These are phyloP conservation scores for Galago senegalensis DNA, from an alignment of 2,797 vertebrate species.

Conservation along the genomic window DNA sequence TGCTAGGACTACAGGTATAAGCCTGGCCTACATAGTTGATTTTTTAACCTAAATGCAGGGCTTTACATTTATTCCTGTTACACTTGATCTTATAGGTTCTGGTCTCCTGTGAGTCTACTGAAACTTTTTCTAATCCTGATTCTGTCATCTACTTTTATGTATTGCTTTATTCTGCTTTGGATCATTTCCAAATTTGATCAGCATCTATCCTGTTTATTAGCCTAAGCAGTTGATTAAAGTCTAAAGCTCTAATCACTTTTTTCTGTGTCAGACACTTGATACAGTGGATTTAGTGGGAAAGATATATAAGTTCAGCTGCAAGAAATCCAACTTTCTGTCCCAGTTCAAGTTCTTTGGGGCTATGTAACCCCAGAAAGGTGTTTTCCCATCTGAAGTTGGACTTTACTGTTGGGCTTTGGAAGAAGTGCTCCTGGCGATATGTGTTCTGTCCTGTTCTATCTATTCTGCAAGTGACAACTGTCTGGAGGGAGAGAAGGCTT, in stretches of 20 bases:
- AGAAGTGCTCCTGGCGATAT: background rate
- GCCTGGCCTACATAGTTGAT: too few relatives aligned
- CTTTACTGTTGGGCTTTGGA: background rate
- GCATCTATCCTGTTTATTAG: background rate
- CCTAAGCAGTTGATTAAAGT: background rate
- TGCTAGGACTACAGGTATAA: too few relatives aligned
- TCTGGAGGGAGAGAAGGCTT: background rate
- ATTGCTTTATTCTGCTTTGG: constrained; percentile 45
- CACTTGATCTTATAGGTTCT: background rate
- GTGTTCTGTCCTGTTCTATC: background rate
- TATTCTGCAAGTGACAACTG: background rate
- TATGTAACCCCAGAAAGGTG: background rate
- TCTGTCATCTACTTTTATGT: background rate
- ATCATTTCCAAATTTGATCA: background rate
- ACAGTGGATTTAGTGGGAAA: background rate
- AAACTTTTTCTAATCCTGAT: constrained; percentile 31
- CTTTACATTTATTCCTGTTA: constrained; percentile 5
- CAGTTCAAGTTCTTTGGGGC: background rate
- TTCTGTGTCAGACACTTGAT: background rate
- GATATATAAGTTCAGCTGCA: background rate
- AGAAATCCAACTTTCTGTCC: background rate
- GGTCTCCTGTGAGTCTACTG: background rate
- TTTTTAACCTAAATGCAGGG: background rate
- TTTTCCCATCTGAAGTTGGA: background rate
- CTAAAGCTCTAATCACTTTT: background rate